phyloP scores from a whole-genome alignment of 2,797 vertebrate species.

The Hoplostethus atlanticus region DNA sequence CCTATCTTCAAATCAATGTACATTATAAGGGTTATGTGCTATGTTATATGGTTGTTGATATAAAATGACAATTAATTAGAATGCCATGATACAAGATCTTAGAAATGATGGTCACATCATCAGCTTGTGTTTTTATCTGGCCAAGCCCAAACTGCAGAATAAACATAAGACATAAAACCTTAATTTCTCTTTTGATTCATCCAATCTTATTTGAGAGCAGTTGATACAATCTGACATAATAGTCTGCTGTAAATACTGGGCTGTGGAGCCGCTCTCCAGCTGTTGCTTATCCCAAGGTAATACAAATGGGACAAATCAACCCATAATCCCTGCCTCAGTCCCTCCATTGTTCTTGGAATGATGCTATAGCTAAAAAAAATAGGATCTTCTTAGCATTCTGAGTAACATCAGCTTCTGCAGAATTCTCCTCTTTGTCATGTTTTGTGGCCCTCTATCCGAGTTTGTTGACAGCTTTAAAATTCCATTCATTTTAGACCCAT shows the following conservation, averaged over 20 bases:
- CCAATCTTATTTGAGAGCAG: conserved; percentile 80
- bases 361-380: conserved; percentile 60
- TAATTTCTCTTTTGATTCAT: conserved; percentile 76
- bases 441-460: conserved; percentile 20
- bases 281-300: conserved; percentile 87
- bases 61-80: conserved; percentile 42
- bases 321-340: conserved; percentile 83
- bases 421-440: conserved; percentile 38
- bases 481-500: not conserved
- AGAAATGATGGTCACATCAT: conserved; percentile 58
- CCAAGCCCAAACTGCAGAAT: conserved; percentile 54
- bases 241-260: conserved; percentile 83
- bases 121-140: conserved; percentile 58
- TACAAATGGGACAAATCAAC: conserved; percentile 85
- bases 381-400: conserved; percentile 68
- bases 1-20: conserved; percentile 11
- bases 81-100: conserved; percentile 48
- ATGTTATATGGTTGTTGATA: conserved; percentile 7
- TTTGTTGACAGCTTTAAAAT: conserved; percentile 20
- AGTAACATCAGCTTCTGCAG: conserved; percentile 65
- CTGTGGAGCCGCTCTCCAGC: conserved; percentile 83
- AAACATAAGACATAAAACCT: conserved; percentile 62
- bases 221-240: conserved; percentile 82
- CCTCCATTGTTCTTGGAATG: conserved; percentile 81
- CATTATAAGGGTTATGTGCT: conserved; percentile 8